Evolutionary conservation across 2,113 vertebrate species (phyloP).

Genomic region (Catharus minimus): DNA sequence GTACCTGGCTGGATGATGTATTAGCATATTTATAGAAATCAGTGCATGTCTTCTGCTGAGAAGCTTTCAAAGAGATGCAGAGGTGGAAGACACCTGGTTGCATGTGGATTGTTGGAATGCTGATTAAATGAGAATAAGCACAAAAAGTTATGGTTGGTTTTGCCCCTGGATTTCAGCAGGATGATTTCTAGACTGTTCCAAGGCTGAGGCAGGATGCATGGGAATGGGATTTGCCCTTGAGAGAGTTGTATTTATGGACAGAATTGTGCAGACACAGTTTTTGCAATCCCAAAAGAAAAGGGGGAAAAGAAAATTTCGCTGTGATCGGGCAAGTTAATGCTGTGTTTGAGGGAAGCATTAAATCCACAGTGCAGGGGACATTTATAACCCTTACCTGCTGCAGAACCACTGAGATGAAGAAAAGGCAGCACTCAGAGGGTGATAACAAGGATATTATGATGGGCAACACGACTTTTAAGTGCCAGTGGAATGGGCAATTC

Average conservation of each 20-base stretch:
- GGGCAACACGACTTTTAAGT: neutral
- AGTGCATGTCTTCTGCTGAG: neutral
- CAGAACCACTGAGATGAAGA: neutral
- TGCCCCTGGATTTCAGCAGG: neutral
- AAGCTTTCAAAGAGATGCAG: neutral
- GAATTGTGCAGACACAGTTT: neutral
- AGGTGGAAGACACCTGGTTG: neutral
- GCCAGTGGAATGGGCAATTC: constrained; percentile 1
- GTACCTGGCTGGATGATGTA: neutral
- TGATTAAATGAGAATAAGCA: neutral
- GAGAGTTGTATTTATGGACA: neutral
- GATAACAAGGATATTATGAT: constrained; percentile 34
- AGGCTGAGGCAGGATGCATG: neutral
- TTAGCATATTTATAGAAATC: neutral
- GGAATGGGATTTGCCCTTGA: neutral
- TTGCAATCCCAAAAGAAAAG: neutral
- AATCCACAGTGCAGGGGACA: neutral
- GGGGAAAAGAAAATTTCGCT: neutral
- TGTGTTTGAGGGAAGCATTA: neutral
- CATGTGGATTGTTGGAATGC: neutral
- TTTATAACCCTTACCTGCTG: neutral
- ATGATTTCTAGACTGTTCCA: neutral
- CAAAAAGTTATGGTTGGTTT: rapidly evolving
- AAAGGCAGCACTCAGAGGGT: neutral
- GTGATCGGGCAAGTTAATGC: neutral